Evolutionary conservation across 2,888 invertebrate genomes (phyloP).

Genomic region (Drymonia ruficornis): DNA sequence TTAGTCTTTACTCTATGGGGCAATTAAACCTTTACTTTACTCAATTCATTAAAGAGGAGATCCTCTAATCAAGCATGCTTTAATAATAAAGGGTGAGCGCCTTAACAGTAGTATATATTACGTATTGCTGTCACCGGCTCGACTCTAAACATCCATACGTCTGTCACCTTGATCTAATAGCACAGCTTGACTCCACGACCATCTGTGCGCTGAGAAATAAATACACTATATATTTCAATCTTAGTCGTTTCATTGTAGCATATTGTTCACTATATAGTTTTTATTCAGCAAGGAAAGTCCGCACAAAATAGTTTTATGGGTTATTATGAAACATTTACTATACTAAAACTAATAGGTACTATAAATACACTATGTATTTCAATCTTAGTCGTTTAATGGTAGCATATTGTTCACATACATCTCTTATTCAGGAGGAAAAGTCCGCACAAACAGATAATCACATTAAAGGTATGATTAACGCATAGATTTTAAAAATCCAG

Average conservation of each 20-base stretch:
- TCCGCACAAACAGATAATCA: no score
- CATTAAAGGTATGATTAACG: no score
- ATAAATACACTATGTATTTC: conserved; percentile 33
- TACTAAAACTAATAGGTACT: no score
- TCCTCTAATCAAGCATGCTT: no score
- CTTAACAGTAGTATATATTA: not conserved
- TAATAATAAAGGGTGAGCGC: no score
- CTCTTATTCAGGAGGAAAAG: not conserved
- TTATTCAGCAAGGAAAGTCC: not conserved
- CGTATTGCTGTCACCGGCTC: not conserved
- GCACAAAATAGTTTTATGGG: not conserved
- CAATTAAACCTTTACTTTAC: no score
- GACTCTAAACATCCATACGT: conserved; percentile 3
- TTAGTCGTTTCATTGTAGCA: conserved; percentile 13
- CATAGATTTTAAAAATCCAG: no score
- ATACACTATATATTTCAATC: conserved; percentile 32
- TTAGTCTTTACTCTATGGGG: no score
- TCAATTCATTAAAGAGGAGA: no score
- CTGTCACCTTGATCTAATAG: conserved; percentile 13
- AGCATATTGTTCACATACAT: not conserved
- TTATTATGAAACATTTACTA: no score
- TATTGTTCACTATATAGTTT: not conserved
- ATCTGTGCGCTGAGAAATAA: conserved; percentile 16
- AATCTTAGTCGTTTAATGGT: conserved; percentile 18
- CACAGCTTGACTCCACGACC: conserved; percentile 13